These are phyloP conservation scores for Falco concolor DNA, from an alignment of 2,797 vertebrate species.

Conservation along the genomic window DNA sequence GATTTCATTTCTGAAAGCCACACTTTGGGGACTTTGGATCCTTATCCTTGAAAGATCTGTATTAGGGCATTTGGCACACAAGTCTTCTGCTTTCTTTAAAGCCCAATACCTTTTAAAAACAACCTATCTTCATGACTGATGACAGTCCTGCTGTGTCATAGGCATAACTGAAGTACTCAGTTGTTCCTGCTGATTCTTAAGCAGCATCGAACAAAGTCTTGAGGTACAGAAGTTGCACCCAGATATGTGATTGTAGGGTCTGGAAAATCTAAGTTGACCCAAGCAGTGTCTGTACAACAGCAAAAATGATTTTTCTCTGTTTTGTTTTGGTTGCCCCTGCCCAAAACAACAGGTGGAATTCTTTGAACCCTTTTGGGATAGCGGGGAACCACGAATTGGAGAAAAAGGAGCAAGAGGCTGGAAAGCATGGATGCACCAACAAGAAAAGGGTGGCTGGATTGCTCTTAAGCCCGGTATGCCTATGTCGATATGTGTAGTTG, in stretches of 20 bases:
- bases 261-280: background rate
- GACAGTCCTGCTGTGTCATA: background rate
- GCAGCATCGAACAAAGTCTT: background rate
- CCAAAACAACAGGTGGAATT: conserved; percentile 84
- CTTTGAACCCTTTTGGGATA: conserved; percentile 98
- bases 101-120: background rate
- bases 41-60: background rate
- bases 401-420: conserved; percentile 90
- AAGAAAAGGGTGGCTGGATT: conserved; percentile 94
- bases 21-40: background rate
- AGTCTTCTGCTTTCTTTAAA: background rate
- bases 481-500: background rate
- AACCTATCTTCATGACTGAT: background rate
- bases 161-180: background rate
- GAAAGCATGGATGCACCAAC: conserved; percentile 94
- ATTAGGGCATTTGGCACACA: background rate
- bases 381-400: conserved; percentile 89
- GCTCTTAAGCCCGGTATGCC: conserved; percentile 79
- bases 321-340: background rate
- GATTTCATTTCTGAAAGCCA: background rate
- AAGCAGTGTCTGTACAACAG: background rate
- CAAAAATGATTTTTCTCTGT: background rate
- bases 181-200: background rate
- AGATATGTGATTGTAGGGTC: background rate
- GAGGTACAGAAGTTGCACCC: background rate